Evolutionary conservation across 2,888 invertebrate genomes (phyloP).

Genomic region (Ophion slaviceki): DNA sequence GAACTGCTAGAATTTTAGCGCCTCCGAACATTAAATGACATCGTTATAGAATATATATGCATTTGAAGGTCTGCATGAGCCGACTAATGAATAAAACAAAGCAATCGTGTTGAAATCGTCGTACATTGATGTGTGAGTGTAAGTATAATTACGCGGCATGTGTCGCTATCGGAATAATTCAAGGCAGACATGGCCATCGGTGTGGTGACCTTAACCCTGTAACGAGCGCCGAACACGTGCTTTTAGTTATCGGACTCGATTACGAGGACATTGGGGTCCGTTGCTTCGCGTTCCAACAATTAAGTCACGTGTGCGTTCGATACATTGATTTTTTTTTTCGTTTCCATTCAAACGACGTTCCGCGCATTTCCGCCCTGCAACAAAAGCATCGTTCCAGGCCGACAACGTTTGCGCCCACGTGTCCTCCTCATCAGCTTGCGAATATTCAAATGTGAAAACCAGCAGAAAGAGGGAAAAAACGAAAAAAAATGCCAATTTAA

Average conservation of each 20-base stretch:
- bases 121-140: conserved; percentile 20
- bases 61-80: not conserved
- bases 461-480: not conserved
- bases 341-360: not conserved
- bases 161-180: conserved; percentile 52
- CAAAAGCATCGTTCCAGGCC: not conserved
- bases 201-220: conserved; percentile 57
- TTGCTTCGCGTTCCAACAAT: conserved; percentile 9
- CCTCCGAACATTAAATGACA: not conserved
- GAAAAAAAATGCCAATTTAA: too few relatives aligned
- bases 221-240: conserved; percentile 50
- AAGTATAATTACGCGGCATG: conserved; percentile 25
- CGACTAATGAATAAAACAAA: conserved; percentile 26
- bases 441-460: not conserved
- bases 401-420: not conserved
- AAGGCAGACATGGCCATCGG: conserved; percentile 27
- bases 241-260: conserved; percentile 26
- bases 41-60: not conserved
- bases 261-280: conserved; percentile 23
- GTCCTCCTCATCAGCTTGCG: not conserved
- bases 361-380: not conserved
- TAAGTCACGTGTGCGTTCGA: conserved; percentile 45
- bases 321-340: conserved; percentile 1
- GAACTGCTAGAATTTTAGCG: too few relatives aligned
- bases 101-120: conserved; percentile 18